Conservation (phyloP, 2,113 vertebrate genomes). For the Zapornia atra region DNA sequence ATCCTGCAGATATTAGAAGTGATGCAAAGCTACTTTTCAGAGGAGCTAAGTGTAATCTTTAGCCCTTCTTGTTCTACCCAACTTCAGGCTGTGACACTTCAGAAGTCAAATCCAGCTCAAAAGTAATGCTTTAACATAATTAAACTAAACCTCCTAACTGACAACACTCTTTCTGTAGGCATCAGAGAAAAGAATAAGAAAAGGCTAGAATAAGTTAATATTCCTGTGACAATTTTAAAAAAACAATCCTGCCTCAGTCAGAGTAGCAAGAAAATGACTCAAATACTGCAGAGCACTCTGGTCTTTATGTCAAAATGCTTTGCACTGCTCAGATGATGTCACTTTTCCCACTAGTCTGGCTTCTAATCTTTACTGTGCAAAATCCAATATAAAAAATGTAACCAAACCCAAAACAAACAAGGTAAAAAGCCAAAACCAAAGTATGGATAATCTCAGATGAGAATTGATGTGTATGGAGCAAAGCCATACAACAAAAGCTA, state of each 20-base stretch:
- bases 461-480: not conserved
- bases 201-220: not conserved
- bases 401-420: not conserved
- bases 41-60: not conserved
- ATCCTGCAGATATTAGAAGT: not conserved
- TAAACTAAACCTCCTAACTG: not conserved
- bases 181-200: not conserved
- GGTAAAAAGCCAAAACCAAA: not conserved
- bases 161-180: not conserved
- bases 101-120: not conserved
- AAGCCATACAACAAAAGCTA: not conserved
- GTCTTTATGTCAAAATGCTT: not conserved
- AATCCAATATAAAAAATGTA: not conserved
- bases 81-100: not conserved
- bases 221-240: not conserved
- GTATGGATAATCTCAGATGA: not conserved
- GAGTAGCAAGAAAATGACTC: not conserved
- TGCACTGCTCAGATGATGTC: not conserved
- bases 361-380: not conserved
- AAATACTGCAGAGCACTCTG: fast-evolving
- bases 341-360: not conserved
- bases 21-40: not conserved
- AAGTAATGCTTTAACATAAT: not conserved
- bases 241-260: not conserved
- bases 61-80: not conserved